A percentile compares a stretch with the other conserved stretches of the same genome.
Conservation (phyloP, 2,888 invertebrate genomes). For the Epinotia brunnichana region DNA sequence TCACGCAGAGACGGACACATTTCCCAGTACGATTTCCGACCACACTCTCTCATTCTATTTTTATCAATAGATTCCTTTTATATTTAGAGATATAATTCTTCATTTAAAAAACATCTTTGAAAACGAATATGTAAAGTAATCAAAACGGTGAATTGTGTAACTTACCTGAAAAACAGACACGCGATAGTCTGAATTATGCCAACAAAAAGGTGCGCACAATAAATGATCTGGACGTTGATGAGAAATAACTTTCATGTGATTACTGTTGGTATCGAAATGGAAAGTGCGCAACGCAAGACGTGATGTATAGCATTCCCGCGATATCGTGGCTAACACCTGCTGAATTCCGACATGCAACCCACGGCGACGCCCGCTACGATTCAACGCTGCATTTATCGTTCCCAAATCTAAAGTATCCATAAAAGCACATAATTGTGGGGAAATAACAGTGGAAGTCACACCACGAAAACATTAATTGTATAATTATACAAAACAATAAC, state of each 20-base stretch:
- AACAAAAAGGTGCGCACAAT: not conserved
- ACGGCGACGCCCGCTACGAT: slow-evolving; percentile 19
- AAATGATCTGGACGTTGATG: not conserved
- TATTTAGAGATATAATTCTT: not conserved
- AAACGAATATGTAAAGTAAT: no score
- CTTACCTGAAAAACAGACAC: no score
- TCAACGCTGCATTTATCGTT: slow-evolving; percentile 33
- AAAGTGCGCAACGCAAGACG: slow-evolving; percentile 30
- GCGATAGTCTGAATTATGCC: not conserved
- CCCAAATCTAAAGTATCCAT: slow-evolving; percentile 14
- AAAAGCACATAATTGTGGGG: slow-evolving; percentile 18
- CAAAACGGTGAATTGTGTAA: no score
- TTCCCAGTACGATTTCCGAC: slow-evolving; percentile 12
- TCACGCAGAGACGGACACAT: slow-evolving; percentile 9
- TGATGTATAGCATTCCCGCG: slow-evolving; percentile 35
- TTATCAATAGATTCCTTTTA: not conserved
- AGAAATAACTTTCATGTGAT: slow-evolving; percentile 33
- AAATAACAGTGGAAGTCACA: slow-evolving; percentile 5
- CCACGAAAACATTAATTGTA: not conserved
- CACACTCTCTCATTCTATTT: slow-evolving; percentile 25
- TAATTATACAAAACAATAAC: not conserved
- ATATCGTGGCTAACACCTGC: slow-evolving; percentile 41
- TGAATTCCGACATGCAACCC: slow-evolving; percentile 43
- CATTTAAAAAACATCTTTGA: not conserved
- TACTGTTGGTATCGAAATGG: slow-evolving; percentile 29